Evolutionary conservation across 2,113 vertebrate species (phyloP).

Genomic region (Proteles cristata): DNA sequence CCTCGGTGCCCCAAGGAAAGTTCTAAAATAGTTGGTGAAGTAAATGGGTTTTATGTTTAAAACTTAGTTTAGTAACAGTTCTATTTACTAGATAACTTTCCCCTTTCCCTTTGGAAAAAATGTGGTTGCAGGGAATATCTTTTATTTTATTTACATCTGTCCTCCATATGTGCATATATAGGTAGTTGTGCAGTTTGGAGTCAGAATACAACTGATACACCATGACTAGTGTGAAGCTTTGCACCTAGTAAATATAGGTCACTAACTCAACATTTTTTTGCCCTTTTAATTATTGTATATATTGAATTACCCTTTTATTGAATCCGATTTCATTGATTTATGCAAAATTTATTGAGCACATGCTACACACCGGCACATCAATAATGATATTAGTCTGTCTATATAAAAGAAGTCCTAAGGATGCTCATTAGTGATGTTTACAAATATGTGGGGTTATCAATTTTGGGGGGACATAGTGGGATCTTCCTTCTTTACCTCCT

Average conservation of each 20-base stretch:
- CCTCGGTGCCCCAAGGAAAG: not conserved
- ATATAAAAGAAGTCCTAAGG: not conserved
- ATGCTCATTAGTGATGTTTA: not conserved
- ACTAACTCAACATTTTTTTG: not conserved
- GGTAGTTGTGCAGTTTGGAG: not conserved
- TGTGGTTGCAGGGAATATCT: not conserved
- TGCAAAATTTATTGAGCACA: not conserved
- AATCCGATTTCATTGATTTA: not conserved
- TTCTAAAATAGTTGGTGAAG: not conserved
- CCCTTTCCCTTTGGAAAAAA: not conserved
- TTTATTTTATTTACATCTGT: not conserved
- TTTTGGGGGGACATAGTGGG: not conserved
- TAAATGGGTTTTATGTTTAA: not conserved
- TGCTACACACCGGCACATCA: not conserved
- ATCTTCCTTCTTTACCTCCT: not conserved
- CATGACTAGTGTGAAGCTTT: not conserved
- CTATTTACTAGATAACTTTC: not conserved
- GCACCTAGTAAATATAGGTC: not conserved
- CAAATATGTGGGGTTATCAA: not conserved
- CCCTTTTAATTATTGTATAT: not conserved
- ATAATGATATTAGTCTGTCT: not conserved
- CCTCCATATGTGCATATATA: not conserved
- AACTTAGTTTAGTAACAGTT: not conserved
- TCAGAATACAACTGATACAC: not conserved
- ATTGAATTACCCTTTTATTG: not conserved